phyloP scores from a whole-genome alignment of 2,888 invertebrate species.

The Stenotaenia linearis region DNA sequence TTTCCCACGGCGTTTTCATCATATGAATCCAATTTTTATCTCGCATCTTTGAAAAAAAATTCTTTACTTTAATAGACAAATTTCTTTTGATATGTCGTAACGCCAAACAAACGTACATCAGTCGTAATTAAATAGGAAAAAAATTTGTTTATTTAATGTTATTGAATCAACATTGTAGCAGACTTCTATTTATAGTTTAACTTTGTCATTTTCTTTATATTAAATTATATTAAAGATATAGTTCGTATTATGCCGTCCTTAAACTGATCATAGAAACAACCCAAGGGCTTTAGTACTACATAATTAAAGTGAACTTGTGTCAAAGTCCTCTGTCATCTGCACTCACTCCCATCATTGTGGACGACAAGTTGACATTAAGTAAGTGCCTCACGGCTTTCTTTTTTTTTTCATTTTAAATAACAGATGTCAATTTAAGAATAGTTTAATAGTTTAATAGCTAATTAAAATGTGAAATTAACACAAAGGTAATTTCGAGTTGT shows the following conservation, averaged over 20 bases:
- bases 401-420: too few species aligned
- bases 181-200: neutral
- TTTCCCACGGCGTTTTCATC: conserved; percentile 10
- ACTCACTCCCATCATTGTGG: neutral
- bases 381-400: too few species aligned
- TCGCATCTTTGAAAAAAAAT: neutral
- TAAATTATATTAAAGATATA: neutral
- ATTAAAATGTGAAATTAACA: too few species aligned
- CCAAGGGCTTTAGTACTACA: neutral
- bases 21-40: neutral
- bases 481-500: too few species aligned
- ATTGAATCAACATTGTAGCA: neutral
- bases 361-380: neutral
- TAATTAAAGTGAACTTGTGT: neutral
- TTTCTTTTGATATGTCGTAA: neutral
- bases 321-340: neutral
- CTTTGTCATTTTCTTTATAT: neutral
- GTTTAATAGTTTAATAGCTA: too few species aligned
- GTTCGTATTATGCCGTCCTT: neutral
- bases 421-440: too few species aligned
- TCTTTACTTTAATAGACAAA: neutral
- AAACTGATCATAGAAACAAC: neutral
- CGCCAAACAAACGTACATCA: neutral
- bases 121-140: too few species aligned
- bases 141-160: too few species aligned